phyloP scores from a whole-genome alignment of 2,888 invertebrate genomes.

The Tetrapedia diversipes region DNA sequence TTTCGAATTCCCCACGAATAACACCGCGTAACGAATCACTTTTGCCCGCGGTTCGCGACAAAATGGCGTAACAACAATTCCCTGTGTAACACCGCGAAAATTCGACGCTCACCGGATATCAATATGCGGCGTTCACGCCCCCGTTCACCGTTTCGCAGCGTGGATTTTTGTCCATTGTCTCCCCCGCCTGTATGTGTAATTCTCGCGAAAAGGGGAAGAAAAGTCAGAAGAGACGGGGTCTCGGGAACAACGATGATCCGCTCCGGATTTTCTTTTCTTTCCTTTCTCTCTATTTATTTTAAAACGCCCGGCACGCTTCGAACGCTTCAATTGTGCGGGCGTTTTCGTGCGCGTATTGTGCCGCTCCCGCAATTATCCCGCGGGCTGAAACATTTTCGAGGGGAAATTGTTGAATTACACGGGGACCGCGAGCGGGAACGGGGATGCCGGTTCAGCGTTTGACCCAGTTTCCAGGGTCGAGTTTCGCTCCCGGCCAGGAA shows the following conservation, averaged over 20 bases:
- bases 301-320: slow-evolving; percentile 25
- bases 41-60: background rate
- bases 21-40: background rate
- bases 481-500: too few species aligned
- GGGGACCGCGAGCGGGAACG: too few species aligned
- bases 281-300: too few species aligned
- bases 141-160: background rate
- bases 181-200: background rate
- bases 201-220: background rate
- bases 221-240: background rate
- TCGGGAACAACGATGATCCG: background rate
- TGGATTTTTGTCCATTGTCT: background rate
- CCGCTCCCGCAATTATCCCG: slow-evolving; percentile 34
- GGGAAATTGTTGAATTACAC: slow-evolving; percentile 54
- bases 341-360: slow-evolving; percentile 6
- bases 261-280: slow-evolving; percentile 17
- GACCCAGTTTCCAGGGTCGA: slow-evolving; percentile 39
- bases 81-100: background rate
- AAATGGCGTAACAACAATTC: background rate
- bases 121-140: background rate
- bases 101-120: background rate
- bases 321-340: slow-evolving; percentile 25
- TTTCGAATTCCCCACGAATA: background rate
- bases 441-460: slow-evolving; percentile 35
- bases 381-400: slow-evolving; percentile 43